Conservation (phyloP, 2,797 vertebrate species). For the Sebastes hopkinsi region DNA sequence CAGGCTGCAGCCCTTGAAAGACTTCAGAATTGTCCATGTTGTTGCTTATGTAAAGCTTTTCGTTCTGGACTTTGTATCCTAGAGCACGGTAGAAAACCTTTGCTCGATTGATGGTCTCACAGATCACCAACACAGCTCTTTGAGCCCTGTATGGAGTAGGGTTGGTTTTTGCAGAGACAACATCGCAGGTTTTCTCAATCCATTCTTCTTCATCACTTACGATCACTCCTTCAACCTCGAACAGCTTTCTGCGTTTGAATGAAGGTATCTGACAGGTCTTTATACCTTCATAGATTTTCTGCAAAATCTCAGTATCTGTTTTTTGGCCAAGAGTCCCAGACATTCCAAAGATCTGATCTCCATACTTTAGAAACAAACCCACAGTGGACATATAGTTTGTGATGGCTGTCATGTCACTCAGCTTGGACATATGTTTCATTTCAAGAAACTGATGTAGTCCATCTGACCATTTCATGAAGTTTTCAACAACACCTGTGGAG, state of each 20-base stretch:
- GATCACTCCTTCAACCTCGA: conserved; percentile 65
- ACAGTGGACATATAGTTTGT: conserved; percentile 80
- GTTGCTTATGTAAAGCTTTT: conserved; percentile 69
- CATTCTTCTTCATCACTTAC: conserved; percentile 42
- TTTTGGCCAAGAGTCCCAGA: conserved; percentile 76
- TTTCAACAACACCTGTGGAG: conserved; percentile 74
- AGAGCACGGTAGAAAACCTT: conserved; percentile 17
- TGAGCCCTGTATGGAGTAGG: conserved; percentile 15
- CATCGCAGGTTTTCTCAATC: conserved; percentile 53
- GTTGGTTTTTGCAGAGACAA: conserved; percentile 28
- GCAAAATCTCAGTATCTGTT: conserved; percentile 60
- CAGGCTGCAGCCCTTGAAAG: conserved; percentile 26
- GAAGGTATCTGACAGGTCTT: conserved; percentile 69
- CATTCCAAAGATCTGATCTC: conserved; percentile 68
- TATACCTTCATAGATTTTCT: conserved; percentile 62
- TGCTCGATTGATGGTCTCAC: conserved; percentile 73
- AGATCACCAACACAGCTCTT: conserved; percentile 74
- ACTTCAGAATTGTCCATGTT: conserved; percentile 61
- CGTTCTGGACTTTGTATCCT: not conserved
- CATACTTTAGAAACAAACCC: conserved; percentile 65
- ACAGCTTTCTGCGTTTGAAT: conserved; percentile 73
- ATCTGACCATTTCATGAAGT: conserved; percentile 61
- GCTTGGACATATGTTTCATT: conserved; percentile 72
- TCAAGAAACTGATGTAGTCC: conserved; percentile 80
- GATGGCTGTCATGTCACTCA: conserved; percentile 68